phyloP scores from a whole-genome alignment of 2,113 vertebrate species.

The Crotalus horridus region DNA sequence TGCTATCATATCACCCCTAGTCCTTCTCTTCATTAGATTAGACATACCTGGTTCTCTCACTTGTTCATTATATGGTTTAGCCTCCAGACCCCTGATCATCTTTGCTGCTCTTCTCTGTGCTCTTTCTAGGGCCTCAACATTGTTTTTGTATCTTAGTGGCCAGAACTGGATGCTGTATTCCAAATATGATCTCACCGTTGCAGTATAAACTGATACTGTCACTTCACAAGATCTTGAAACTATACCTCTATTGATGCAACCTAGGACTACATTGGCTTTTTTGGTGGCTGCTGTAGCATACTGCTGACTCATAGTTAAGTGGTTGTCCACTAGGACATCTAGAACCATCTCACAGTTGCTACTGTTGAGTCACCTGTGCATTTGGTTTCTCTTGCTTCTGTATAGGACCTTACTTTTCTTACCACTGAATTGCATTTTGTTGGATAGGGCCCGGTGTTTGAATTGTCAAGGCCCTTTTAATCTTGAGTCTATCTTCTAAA shows the following conservation, averaged over 20 bases:
- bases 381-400: too few relatives aligned
- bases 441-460: too few relatives aligned
- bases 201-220: neutral
- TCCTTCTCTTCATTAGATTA: neutral
- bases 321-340: too few relatives aligned
- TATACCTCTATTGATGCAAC: too few relatives aligned
- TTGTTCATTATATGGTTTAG: neutral
- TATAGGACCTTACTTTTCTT: too few relatives aligned
- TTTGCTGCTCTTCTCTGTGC: neutral
- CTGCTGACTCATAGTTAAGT: neutral
- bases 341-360: too few relatives aligned
- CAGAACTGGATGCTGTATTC: neutral
- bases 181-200: neutral
- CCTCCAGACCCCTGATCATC: neutral
- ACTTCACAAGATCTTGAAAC: neutral
- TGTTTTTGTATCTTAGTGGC: neutral
- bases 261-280: neutral
- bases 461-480: too few relatives aligned
- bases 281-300: neutral
- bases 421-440: too few relatives aligned
- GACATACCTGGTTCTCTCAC: neutral
- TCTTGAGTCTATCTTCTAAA: too few relatives aligned
- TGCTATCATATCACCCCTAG: neutral
- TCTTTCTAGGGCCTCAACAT: neutral
- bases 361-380: too few relatives aligned